Conservation (phyloP, 1,140 invertebrate genomes). For the Heliconius melpomene region DNA sequence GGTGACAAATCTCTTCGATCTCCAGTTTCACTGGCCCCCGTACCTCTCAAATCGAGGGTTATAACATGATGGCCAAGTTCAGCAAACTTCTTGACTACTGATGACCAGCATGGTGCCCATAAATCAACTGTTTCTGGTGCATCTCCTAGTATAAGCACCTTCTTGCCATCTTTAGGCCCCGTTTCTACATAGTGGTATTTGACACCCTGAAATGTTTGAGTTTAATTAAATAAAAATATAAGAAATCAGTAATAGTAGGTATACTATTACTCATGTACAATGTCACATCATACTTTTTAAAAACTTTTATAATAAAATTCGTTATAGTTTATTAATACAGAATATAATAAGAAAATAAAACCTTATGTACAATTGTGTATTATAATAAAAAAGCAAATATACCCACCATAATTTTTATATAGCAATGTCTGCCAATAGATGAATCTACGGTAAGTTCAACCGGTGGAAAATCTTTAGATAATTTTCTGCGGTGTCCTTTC, state of each 20-base stretch:
- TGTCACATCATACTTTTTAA: no score
- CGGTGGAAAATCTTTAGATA: constrained; percentile 47
- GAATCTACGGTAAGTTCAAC: constrained; percentile 69
- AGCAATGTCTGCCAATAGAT: constrained; percentile 69
- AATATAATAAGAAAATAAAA: background rate
- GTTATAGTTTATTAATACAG: background rate
- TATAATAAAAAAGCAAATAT: background rate
- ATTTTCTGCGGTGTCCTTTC: constrained; percentile 68
- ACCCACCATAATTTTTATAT: constrained; percentile 72
- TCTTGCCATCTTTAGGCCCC: constrained; percentile 59
- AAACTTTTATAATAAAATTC: no score
- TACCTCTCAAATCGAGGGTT: constrained; percentile 69
- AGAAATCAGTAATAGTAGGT: no score
- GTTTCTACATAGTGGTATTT: constrained; percentile 76
- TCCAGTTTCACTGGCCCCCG: constrained; percentile 67
- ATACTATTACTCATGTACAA: no score
- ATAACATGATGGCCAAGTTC: constrained; percentile 63
- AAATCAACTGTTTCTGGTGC: constrained; percentile 64
- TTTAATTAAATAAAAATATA: constrained; percentile 25
- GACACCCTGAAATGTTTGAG: constrained; percentile 59
- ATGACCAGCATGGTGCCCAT: constrained; percentile 64
- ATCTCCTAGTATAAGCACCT: constrained; percentile 64
- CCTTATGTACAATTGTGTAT: background rate
- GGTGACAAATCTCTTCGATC: constrained; percentile 60
- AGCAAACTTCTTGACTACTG: constrained; percentile 52